Conservation (phyloP, 2,113 vertebrate species). For the Chlamydotis undulata region DNA sequence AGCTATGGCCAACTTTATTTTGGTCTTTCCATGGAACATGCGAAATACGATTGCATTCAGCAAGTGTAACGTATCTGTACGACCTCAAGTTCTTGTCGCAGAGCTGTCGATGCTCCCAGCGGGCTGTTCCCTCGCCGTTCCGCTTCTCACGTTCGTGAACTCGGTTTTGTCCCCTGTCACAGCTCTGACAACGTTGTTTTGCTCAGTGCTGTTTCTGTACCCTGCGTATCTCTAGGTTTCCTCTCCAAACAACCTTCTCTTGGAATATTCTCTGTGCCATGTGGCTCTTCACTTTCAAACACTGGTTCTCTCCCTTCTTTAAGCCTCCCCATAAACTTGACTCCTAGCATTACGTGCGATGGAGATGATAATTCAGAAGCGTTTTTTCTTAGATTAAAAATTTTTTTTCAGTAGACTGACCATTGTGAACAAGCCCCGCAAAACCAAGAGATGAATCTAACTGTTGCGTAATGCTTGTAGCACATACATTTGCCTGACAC, state of each 20-base stretch:
- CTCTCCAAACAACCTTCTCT: not conserved
- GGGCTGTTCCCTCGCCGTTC: not conserved
- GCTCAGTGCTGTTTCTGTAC: not conserved
- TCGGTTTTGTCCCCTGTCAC: not conserved
- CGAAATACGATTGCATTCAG: not conserved
- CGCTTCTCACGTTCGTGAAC: not conserved
- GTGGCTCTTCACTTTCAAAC: not conserved
- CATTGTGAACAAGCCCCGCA: not conserved
- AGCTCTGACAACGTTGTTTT: not conserved
- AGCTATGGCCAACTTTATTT: not conserved
- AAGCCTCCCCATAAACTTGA: not conserved
- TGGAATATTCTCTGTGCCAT: not conserved
- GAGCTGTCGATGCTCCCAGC: not conserved
- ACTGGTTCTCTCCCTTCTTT: not conserved
- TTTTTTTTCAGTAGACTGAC: not conserved
- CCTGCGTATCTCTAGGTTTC: not conserved
- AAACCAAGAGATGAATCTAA: not conserved
- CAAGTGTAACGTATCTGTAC: not conserved
- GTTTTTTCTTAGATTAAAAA: not conserved
- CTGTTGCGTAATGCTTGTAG: not conserved
- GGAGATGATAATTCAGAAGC: not conserved
- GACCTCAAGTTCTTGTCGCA: accelerated
- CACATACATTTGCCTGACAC: not conserved
- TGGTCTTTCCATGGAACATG: accelerated
- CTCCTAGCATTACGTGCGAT: not conserved